A percentile compares a stretch with the other conserved stretches of the same genome.
These are phyloP conservation scores for Poecile montanus DNA, from an alignment of 2,797 vertebrate genomes.

Conservation along the genomic window DNA sequence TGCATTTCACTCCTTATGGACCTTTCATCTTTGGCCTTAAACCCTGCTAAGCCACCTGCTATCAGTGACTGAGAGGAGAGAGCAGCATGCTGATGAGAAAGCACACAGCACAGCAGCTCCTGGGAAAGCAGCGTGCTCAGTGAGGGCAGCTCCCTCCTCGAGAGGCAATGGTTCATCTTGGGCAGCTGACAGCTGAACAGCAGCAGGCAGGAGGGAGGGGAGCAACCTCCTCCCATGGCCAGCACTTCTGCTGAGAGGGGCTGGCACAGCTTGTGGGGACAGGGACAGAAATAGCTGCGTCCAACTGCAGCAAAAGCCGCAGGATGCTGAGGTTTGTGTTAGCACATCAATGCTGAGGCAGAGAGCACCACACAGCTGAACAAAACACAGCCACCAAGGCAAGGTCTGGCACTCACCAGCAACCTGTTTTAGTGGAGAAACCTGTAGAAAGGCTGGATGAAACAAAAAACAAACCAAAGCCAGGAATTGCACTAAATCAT, in stretches of 20 bases:
- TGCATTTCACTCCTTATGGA: background rate
- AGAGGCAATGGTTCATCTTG: background rate
- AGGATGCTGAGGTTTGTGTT: background rate
- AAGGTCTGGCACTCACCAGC: background rate
- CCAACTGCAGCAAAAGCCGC: background rate
- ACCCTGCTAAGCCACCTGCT: background rate
- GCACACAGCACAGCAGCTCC: background rate
- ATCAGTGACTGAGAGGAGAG: background rate
- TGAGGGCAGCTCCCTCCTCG: background rate
- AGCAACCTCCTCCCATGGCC: background rate
- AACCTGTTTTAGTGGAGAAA: background rate
- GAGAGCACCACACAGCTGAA: background rate
- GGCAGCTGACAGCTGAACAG: background rate
- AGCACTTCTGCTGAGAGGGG: background rate
- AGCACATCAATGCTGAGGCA: rapidly evolving
- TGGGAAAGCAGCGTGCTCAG: background rate
- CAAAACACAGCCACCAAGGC: background rate
- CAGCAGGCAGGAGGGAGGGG: background rate
- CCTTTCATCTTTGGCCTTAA: slow-evolving; percentile 18
- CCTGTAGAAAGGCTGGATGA: background rate
- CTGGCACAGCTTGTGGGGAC: background rate
- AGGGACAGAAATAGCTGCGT: background rate
- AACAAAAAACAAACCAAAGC: background rate
- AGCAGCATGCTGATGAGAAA: background rate
- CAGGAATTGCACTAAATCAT: background rate